These are phyloP conservation scores for Aricia artaxerxes DNA, from an alignment of 2,888 invertebrate genomes.

Conservation along the genomic window DNA sequence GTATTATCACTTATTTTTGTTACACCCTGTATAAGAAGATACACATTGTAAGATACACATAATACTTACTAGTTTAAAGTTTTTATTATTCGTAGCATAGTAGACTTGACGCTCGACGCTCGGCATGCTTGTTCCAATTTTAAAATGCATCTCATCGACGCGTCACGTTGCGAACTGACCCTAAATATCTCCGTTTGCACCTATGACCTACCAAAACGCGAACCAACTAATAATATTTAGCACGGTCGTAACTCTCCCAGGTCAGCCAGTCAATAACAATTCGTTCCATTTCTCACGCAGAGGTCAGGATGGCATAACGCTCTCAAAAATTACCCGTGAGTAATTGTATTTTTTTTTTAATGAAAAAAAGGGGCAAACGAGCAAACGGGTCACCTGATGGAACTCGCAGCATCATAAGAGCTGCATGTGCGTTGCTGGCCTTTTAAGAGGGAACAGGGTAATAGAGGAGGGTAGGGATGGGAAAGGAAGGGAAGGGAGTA, in stretches of 20 bases:
- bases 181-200: background rate
- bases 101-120: background rate
- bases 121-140: background rate
- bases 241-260: background rate
- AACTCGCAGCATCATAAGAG: no score
- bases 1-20: no score
- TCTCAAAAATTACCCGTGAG: constrained; percentile 1
- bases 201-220: background rate
- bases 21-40: no score
- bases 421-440: no score
- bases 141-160: background rate
- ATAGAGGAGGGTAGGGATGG: no score
- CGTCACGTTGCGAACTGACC: background rate
- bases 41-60: no score
- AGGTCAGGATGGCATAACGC: constrained; percentile 15
- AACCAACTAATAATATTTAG: background rate
- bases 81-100: no score
- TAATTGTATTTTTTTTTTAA: background rate
- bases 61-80: no score
- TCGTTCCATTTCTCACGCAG: constrained; percentile 10
- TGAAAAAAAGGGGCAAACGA: no score
- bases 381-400: no score
- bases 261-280: background rate
- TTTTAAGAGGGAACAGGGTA: no score
- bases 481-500: no score